Evolutionary conservation across 2,113 vertebrate genomes (phyloP), one percentile per base, ranked within the genome.

Genomic region (Neodontobutis hainanensis): DNA sequence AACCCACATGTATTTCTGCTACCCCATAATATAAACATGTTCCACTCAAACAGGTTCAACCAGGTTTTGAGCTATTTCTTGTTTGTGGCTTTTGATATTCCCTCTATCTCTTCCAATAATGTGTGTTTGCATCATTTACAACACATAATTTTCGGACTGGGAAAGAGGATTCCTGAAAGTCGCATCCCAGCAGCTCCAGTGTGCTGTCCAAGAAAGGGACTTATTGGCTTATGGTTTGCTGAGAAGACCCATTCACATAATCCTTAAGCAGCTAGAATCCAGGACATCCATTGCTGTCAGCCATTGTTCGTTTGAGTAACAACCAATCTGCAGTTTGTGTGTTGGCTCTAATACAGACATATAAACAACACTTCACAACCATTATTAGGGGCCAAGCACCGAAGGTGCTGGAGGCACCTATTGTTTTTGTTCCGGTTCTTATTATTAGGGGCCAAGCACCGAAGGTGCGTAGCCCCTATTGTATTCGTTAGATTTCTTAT

Each of bases 251-350:
- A 75, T 84, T 87, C 80, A 75, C 73, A 79, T 85, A 89, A 88
- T 89, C 87, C 83, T 73, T 73, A 75, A 84, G 78, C 68, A 77
- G 84, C 81, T 67, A 48, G 68, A 82, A 85, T 87, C 72, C 86
- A 80, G 82, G 83, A 85, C 80, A 89, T 85, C 83, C 78, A 78
- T 83, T 82, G 69, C 73, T 78, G 83, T 87, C 87, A 81, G 83
- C 78, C 73, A 81, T 86, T 88, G 87, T 85, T 78, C 77, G 50
- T 43, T 71, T 60, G 57, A 64, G 52, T 59, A 66, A 73, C 19
- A 79, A 81, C 27, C 27, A 63, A 82, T 61, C 32, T 38, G 36
- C 52, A 15, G 65, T 58, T 68, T 69, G 47, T 62, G 46, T 43
- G 47, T 68, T 49, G 61, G 60, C 50, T 57, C 55, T 68, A 62